These are phyloP conservation scores for Oppia nitens DNA, from an alignment of 1,140 invertebrate genomes.

Conservation along the genomic window DNA sequence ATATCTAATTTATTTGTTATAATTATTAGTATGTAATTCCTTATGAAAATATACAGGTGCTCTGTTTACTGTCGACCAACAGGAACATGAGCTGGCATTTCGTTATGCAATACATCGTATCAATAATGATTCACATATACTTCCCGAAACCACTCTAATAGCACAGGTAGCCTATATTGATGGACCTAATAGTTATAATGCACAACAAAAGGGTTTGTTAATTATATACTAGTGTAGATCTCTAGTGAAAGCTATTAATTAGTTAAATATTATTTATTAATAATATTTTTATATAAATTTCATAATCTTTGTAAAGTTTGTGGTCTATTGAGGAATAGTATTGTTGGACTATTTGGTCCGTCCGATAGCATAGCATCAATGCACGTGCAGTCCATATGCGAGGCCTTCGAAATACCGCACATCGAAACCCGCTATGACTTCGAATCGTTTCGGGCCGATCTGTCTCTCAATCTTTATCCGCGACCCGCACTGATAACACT, in stretches of 20 bases:
- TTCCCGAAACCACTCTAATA: background rate
- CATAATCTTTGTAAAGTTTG: background rate
- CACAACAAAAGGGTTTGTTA: background rate
- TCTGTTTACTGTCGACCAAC: slow-evolving; percentile 64
- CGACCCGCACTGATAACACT: slow-evolving; percentile 51
- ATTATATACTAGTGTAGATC: too few species aligned
- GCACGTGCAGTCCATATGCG: slow-evolving; percentile 86
- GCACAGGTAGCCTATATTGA: background rate
- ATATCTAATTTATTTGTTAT: too few species aligned
- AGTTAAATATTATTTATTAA: background rate
- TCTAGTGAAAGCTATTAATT: too few species aligned
- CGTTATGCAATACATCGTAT: slow-evolving; percentile 74
- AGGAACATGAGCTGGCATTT: slow-evolving; percentile 71
- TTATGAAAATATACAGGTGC: slow-evolving; percentile 40
- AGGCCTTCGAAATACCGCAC: slow-evolving; percentile 86
- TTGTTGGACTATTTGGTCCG: slow-evolving; percentile 85
- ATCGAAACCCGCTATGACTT: slow-evolving; percentile 42
- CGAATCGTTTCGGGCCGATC: slow-evolving; percentile 31
- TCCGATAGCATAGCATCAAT: slow-evolving; percentile 69
- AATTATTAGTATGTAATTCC: too few species aligned
- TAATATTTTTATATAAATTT: background rate
- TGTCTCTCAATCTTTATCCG: slow-evolving; percentile 75
- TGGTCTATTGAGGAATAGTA: slow-evolving; percentile 46
- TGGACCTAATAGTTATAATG: background rate
- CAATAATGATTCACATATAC: slow-evolving; percentile 36